These are phyloP conservation scores for Zaprionus davidi DNA, from an alignment of 1,140 invertebrate genomes.

Conservation along the genomic window DNA sequence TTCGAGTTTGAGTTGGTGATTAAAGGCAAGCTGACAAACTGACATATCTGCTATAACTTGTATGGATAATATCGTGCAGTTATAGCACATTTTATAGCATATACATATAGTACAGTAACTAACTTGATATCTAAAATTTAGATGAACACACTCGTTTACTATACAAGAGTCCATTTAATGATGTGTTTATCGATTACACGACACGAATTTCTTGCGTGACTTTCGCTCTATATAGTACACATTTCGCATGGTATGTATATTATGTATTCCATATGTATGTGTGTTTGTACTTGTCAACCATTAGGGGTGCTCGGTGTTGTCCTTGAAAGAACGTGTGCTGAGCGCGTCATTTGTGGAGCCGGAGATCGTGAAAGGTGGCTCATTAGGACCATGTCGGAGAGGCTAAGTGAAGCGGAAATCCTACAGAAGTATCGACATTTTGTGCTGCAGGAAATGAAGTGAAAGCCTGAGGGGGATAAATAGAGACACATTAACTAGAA, in stretches of 20 bases:
- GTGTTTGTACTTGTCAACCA: slow-evolving; percentile 26
- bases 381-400: slow-evolving; percentile 15
- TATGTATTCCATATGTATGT: background rate
- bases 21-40: background rate
- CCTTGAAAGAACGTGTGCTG: slow-evolving; percentile 34
- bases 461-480: background rate
- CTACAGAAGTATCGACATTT: slow-evolving; percentile 32
- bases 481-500: background rate
- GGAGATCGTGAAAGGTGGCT: slow-evolving; percentile 10
- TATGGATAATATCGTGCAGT: background rate
- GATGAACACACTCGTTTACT: background rate
- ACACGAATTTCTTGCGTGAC: slow-evolving; percentile 41
- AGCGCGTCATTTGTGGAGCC: background rate
- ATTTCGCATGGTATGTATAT: background rate
- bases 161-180: background rate
- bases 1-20: background rate
- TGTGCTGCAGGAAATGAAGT: slow-evolving; percentile 31
- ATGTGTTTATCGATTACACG: slow-evolving; percentile 16
- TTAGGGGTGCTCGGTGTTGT: slow-evolving; percentile 26
- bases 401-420: slow-evolving; percentile 40
- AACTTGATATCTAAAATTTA: background rate
- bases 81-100: too few relatives aligned
- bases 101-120: background rate
- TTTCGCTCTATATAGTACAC: slow-evolving; percentile 2
- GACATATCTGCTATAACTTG: too few relatives aligned